phyloP scores from a whole-genome alignment of 2,888 invertebrate genomes.

The Clusia tigrina region DNA sequence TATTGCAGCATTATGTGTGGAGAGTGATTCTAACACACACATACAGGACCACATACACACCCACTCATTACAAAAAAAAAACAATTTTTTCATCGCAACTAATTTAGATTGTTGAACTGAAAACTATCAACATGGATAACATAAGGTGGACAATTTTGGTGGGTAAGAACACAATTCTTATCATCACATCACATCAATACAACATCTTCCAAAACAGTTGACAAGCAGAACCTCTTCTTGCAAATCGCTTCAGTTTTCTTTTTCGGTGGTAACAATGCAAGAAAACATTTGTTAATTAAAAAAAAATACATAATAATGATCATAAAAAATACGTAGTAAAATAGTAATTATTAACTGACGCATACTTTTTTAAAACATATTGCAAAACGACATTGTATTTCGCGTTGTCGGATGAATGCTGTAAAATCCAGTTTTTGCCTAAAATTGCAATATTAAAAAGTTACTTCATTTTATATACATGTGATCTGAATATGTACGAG shows the following conservation, averaged over 20 bases:
- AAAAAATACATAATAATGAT: slow-evolving; percentile 42
- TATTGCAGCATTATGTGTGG: slow-evolving; percentile 8
- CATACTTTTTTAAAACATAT: slow-evolving; percentile 87
- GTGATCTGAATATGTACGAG: slow-evolving; percentile 18
- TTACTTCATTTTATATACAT: slow-evolving; percentile 58
- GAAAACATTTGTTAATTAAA: slow-evolving; percentile 47
- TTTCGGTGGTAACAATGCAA: slow-evolving; percentile 32
- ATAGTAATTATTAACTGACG: slow-evolving; percentile 57
- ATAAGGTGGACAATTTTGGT: no score
- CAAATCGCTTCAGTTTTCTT: not conserved
- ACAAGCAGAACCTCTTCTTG: not conserved
- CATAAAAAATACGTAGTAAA: no score
- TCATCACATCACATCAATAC: not conserved
- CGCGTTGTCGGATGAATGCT: slow-evolving; percentile 81
- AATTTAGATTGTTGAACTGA: not conserved
- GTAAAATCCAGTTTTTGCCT: slow-evolving; percentile 97
- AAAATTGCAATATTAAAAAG: slow-evolving; percentile 66
- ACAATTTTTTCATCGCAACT: not conserved
- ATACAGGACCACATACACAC: not conserved
- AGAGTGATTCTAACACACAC: not conserved
- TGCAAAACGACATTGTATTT: slow-evolving; percentile 89
- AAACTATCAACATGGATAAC: not conserved
- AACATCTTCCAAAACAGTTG: not conserved
- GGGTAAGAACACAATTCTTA: not conserved
- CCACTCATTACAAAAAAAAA: not conserved